Percentiles rank a stretch among this genome's conserved stretches.
Conservation (phyloP, 2,888 invertebrate genomes). For the Erebia aethiops region DNA sequence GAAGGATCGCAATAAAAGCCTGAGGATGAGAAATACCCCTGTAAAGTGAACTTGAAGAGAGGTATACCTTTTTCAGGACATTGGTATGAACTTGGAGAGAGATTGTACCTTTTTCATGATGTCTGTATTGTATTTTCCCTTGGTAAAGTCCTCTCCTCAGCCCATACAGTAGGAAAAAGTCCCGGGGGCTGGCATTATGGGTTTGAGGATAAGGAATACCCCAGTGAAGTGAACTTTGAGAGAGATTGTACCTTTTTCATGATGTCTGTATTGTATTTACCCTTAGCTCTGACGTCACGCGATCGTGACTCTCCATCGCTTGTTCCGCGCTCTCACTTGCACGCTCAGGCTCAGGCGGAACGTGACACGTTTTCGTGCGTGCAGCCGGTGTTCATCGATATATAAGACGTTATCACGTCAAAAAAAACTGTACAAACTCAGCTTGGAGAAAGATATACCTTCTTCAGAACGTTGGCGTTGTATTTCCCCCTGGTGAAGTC, state of each 20-base stretch:
- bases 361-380: too few species aligned
- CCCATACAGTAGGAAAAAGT: background rate
- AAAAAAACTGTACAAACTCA: too few species aligned
- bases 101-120: too few species aligned
- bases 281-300: too few species aligned
- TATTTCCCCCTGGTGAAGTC: conserved; percentile 19
- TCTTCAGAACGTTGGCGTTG: conserved; percentile 17
- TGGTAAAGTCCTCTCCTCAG: background rate
- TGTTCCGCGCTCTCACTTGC: too few species aligned
- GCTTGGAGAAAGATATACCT: background rate
- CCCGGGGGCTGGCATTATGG: background rate
- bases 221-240: background rate
- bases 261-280: too few species aligned
- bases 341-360: too few species aligned
- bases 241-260: background rate
- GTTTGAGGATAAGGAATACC: background rate
- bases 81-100: too few species aligned
- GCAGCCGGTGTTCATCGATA: too few species aligned
- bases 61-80: conserved; percentile 12
- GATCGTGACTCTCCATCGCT: too few species aligned
- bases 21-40: background rate
- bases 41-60: background rate
- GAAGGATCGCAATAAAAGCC: too few species aligned
- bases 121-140: background rate
- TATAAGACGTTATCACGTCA: too few species aligned